Evolutionary conservation across 2,888 invertebrate species (phyloP).

Genomic region (Agrypnus murinus): DNA sequence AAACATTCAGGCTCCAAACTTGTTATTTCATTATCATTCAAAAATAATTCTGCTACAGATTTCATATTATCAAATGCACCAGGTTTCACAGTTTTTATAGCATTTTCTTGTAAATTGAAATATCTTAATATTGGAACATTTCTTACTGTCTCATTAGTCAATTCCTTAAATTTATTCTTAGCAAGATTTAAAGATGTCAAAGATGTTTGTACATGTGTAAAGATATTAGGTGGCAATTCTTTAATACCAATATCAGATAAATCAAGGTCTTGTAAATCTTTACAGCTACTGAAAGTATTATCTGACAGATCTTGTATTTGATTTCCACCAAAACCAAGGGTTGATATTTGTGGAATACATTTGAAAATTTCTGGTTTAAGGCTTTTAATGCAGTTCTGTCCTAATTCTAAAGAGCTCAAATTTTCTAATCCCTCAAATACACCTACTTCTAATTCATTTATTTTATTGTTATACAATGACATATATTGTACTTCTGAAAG

Average conservation of each 20-base stretch:
- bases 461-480: constrained; percentile 14
- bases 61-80: constrained; percentile 24
- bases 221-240: constrained; percentile 24
- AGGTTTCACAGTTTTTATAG: constrained; percentile 17
- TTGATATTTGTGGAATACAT: neutral
- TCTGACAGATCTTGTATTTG: neutral
- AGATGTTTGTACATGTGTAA: constrained; percentile 3
- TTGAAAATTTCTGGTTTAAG: neutral
- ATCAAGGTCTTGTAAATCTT: neutral
- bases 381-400: neutral
- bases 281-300: constrained; percentile 3
- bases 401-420: constrained; percentile 11
- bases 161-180: neutral
- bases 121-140: neutral
- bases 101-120: constrained; percentile 21
- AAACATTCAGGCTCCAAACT: neutral
- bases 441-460: constrained; percentile 5
- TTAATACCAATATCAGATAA: constrained; percentile 12
- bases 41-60: neutral
- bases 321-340: constrained; percentile 3
- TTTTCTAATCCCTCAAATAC: constrained; percentile 27
- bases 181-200: constrained; percentile 1
- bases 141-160: constrained; percentile 12
- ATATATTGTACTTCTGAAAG: neutral
- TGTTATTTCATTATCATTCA: constrained; percentile 20